A percentile compares a stretch with the other conserved stretches of the same genome.
phyloP scores from a whole-genome alignment of 2,113 vertebrate species.

The Archocentrus centrarchus region DNA sequence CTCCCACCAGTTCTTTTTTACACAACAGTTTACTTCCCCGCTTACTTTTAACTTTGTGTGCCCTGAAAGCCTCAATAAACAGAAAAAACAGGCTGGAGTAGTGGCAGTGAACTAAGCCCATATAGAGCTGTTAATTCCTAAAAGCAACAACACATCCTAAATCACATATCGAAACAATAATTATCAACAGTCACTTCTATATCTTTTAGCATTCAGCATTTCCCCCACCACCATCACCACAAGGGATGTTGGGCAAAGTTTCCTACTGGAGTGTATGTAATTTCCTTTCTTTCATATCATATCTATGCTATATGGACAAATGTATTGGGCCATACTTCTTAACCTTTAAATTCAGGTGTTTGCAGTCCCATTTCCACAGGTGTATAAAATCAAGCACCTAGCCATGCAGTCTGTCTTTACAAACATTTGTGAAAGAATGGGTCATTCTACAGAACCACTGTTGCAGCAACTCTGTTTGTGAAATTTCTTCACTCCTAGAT shows the following conservation, averaged over 20 bases:
- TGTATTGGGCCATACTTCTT: not conserved
- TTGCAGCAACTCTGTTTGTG: not conserved
- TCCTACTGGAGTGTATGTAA: not conserved
- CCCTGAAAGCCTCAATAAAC: not conserved
- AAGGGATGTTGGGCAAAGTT: not conserved
- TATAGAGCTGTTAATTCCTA: not conserved
- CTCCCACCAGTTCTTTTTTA: not conserved
- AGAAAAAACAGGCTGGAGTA: not conserved
- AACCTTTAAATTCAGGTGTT: slow-evolving; percentile 4
- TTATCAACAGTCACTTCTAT: not conserved
- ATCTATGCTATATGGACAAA: not conserved
- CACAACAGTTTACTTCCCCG: not conserved
- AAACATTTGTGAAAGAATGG: not conserved
- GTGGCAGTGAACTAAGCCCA: not conserved
- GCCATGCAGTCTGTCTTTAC: not conserved
- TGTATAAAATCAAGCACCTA: not conserved
- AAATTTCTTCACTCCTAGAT: not conserved
- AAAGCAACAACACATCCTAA: not conserved
- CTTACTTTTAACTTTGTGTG: not conserved
- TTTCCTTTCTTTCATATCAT: not conserved
- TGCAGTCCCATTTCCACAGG: not conserved
- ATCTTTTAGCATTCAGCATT: not conserved
- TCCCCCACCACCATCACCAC: not conserved
- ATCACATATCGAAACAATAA: not conserved
- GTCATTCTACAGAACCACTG: not conserved